Conservation (phyloP, 2,797 vertebrate genomes). For the Salarias fasciatus region DNA sequence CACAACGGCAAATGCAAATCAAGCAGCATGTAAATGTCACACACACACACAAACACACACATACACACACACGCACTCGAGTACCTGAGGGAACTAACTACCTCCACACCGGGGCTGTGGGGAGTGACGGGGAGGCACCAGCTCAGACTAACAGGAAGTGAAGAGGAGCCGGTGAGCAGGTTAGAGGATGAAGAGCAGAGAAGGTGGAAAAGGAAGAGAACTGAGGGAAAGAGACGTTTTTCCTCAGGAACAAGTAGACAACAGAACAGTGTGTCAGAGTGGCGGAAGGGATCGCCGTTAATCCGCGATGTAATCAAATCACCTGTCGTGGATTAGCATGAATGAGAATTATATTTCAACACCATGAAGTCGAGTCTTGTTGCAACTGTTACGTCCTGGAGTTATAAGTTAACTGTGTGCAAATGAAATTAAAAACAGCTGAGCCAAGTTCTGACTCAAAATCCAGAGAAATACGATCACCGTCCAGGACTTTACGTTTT, state of each 20-base stretch:
- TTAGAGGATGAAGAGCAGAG: conserved; percentile 10
- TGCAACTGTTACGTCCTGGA: too few species aligned
- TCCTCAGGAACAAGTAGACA: not conserved
- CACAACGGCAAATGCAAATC: conserved; percentile 68
- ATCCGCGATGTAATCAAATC: too few species aligned
- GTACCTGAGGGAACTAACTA: conserved; percentile 70
- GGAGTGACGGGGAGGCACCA: conserved; percentile 31
- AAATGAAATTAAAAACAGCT: too few species aligned
- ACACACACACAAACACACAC: conserved; percentile 24
- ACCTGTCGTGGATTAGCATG: too few species aligned
- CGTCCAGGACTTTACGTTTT: too few species aligned
- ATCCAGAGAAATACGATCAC: too few species aligned
- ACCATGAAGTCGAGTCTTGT: too few species aligned
- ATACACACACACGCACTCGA: conserved; percentile 20
- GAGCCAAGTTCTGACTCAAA: too few species aligned
- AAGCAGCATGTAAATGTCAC: conserved; percentile 58
- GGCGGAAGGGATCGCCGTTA: too few species aligned
- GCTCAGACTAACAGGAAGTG: conserved; percentile 41
- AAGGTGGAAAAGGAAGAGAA: conserved; percentile 4
- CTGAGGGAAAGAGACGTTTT: not conserved
- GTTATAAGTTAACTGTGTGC: too few species aligned
- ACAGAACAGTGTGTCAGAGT: too few species aligned
- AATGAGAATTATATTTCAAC: too few species aligned
- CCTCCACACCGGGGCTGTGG: conserved; percentile 30
- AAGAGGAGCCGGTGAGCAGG: not conserved